phyloP scores from a whole-genome alignment of 2,113 vertebrate genomes.

The Lamprologus speciosus region DNA sequence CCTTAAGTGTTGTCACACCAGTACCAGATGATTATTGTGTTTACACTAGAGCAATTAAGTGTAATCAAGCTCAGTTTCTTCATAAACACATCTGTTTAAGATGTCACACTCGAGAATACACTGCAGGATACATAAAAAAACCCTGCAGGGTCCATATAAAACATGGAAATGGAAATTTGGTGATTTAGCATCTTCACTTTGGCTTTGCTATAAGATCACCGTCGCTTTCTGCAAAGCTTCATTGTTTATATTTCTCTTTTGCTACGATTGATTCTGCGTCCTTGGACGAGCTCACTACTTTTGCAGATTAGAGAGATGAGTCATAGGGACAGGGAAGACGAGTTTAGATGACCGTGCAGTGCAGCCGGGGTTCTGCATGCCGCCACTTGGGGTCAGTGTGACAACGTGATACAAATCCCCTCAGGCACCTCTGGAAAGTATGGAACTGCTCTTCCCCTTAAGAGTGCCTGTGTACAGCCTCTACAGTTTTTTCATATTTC shows the following conservation, averaged over 20 bases:
- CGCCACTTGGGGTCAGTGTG: conserved; percentile 57
- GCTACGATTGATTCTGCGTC: background rate
- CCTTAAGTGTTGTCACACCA: background rate
- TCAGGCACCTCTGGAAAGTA: background rate
- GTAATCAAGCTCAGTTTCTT: background rate
- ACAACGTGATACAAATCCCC: background rate
- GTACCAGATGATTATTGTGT: background rate
- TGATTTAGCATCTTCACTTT: background rate
- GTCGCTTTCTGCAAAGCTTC: background rate
- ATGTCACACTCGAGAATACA: background rate
- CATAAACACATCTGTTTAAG: conserved; percentile 3
- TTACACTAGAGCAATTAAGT: background rate
- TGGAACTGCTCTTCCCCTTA: background rate
- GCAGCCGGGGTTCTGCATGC: background rate
- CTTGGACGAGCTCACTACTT: background rate
- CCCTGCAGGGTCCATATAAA: background rate
- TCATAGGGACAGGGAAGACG: background rate
- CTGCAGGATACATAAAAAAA: background rate
- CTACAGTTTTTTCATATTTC: background rate
- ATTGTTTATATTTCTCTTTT: background rate
- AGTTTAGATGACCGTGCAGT: background rate
- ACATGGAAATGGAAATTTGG: background rate
- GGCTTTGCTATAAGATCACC: background rate
- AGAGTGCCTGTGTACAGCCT: background rate
- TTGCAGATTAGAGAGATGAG: background rate